A percentile compares a stretch with the other conserved stretches of the same genome.
Evolutionary conservation across 2,797 vertebrate species (phyloP).

Genomic region (Poeciliopsis paucimaculata): DNA sequence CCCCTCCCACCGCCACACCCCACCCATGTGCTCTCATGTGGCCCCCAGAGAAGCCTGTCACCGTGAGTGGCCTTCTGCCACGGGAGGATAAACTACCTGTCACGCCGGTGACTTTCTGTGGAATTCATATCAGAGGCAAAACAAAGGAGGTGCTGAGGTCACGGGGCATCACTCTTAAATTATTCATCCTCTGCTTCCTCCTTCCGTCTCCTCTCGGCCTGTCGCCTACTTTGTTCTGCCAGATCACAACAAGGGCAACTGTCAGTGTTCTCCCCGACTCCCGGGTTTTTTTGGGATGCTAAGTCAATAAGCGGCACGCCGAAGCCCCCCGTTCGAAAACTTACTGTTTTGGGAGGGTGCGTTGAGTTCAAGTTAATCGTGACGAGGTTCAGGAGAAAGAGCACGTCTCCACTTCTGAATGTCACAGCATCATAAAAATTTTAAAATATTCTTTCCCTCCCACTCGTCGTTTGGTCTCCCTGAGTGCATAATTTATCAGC

Average conservation of each 20-base stretch:
- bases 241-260: slow-evolving; percentile 80
- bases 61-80: slow-evolving; percentile 77
- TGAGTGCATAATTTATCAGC: slow-evolving; percentile 71
- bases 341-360: slow-evolving; percentile 37
- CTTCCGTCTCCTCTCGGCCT: slow-evolving; percentile 68
- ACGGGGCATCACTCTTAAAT: slow-evolving; percentile 82
- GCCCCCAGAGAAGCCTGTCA: slow-evolving; percentile 72
- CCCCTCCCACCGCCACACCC: background rate
- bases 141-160: slow-evolving; percentile 81
- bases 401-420: slow-evolving; percentile 43
- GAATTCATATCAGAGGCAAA: slow-evolving; percentile 84
- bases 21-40: slow-evolving; percentile 44
- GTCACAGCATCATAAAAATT: slow-evolving; percentile 67
- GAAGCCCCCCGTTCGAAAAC: slow-evolving; percentile 25
- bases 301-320: slow-evolving; percentile 56
- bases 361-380: slow-evolving; percentile 51
- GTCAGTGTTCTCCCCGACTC: slow-evolving; percentile 57
- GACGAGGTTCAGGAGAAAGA: slow-evolving; percentile 37
- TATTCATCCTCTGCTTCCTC: slow-evolving; percentile 81
- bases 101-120: slow-evolving; percentile 75
- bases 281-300: slow-evolving; percentile 39
- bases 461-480: slow-evolving; percentile 56
- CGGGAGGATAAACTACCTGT: slow-evolving; percentile 82
- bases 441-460: slow-evolving; percentile 51
- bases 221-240: slow-evolving; percentile 79